A percentile compares a stretch with the other conserved stretches of the same genome.
phyloP scores from a whole-genome alignment of 2,113 vertebrate species.

The Trichechus manatus region DNA sequence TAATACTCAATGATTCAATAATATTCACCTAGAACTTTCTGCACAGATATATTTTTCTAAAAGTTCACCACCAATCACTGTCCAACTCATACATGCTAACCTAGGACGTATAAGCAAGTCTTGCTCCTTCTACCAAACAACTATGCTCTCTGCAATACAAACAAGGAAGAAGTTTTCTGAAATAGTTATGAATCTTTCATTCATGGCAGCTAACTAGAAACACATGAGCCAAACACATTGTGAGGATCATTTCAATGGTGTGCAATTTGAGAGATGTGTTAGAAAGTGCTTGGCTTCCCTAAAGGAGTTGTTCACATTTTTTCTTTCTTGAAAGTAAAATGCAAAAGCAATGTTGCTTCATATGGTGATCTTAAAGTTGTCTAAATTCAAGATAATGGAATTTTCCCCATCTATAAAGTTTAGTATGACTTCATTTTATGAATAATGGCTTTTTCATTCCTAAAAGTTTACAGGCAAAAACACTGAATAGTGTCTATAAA shows the following conservation, averaged over 20 bases:
- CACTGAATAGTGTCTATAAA: slow-evolving; percentile 28
- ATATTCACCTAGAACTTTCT: slow-evolving; percentile 8
- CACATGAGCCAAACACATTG: slow-evolving; percentile 69
- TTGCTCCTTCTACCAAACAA: slow-evolving; percentile 34
- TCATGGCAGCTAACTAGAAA: slow-evolving; percentile 75
- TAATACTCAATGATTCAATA: neutral
- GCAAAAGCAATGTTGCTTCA: slow-evolving; percentile 32
- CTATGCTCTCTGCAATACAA: slow-evolving; percentile 53
- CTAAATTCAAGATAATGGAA: slow-evolving; percentile 44
- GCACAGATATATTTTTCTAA: neutral
- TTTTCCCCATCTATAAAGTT: slow-evolving; percentile 42
- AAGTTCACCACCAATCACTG: neutral
- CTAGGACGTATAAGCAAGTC: slow-evolving; percentile 48
- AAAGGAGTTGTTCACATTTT: neutral
- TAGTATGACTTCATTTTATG: slow-evolving; percentile 45
- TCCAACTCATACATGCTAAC: neutral
- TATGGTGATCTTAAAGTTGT: neutral
- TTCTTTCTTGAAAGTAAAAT: slow-evolving; percentile 47
- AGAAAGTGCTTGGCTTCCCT: slow-evolving; percentile 42
- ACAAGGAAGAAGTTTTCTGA: slow-evolving; percentile 60
- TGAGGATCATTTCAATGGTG: slow-evolving; percentile 41
- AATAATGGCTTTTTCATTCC: slow-evolving; percentile 59
- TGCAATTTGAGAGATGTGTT: slow-evolving; percentile 71
- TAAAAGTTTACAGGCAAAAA: slow-evolving; percentile 48
- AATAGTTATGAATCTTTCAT: slow-evolving; percentile 81